phyloP scores from a whole-genome alignment of 23 tunicate species.

The Ascidia mentula region DNA sequence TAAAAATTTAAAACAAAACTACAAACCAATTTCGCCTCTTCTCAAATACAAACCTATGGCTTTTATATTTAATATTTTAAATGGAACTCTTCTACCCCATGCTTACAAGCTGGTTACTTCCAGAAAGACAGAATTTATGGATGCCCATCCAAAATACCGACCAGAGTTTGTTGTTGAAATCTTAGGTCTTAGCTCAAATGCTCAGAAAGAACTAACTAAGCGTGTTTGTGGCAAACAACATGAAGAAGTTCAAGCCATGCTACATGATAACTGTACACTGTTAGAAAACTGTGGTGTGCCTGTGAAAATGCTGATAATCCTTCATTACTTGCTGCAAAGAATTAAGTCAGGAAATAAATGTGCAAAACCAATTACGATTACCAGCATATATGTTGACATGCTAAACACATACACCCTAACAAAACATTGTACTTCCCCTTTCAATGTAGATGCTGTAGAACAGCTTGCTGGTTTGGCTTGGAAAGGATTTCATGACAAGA shows the following conservation, averaged over 20 bases:
- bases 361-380: background rate
- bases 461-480: background rate
- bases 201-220: background rate
- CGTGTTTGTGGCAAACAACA: background rate
- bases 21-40: background rate
- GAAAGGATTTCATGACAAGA: background rate
- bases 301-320: background rate
- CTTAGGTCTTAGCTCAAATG: background rate
- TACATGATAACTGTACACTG: background rate
- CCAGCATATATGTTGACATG: background rate
- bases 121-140: background rate
- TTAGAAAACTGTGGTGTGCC: background rate
- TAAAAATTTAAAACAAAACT: background rate
- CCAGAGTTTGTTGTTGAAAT: background rate
- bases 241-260: background rate
- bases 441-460: background rate
- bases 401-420: background rate
- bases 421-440: background rate
- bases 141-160: background rate
- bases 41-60: background rate
- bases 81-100: background rate
- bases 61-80: background rate
- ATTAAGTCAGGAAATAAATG: background rate
- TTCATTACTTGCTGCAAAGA: background rate
- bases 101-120: conserved; percentile 6